Evolutionary conservation across 2,113 vertebrate genomes (phyloP).

Genomic region (Nothoprocta pentlandii): DNA sequence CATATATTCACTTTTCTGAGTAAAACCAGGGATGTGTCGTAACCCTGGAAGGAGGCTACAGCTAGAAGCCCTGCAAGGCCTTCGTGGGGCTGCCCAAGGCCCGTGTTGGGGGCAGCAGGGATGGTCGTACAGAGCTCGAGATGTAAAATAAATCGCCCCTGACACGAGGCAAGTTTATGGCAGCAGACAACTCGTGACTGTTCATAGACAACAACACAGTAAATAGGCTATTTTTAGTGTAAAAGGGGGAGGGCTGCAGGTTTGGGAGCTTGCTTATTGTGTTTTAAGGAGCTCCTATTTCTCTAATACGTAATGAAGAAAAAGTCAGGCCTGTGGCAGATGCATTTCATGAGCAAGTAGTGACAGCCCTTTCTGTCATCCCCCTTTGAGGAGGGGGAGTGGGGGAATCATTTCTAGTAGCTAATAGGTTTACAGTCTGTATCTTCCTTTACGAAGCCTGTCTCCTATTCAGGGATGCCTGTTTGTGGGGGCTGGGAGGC

Average conservation of each 20-base stretch:
- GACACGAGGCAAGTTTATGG: conserved; percentile 77
- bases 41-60: background rate
- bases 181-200: conserved; percentile 78
- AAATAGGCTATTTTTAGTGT: conserved; percentile 84
- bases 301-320: conserved; percentile 24
- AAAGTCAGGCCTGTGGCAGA: background rate
- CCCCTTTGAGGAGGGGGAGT: background rate
- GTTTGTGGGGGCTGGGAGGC: conserved; percentile 59
- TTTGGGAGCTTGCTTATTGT: conserved; percentile 69
- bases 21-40: background rate
- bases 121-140: background rate
- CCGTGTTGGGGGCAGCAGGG: background rate
- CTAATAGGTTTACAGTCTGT: conserved; percentile 25
- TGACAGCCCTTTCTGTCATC: background rate
- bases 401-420: background rate
- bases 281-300: conserved; percentile 63
- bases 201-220: conserved; percentile 78
- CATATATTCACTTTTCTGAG: background rate
- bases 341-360: background rate
- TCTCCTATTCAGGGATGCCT: conserved; percentile 47
- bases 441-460: conserved; percentile 30
- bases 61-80: background rate
- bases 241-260: conserved; percentile 71
- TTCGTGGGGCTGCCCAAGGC: background rate
- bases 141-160: conserved; percentile 55